These are phyloP conservation scores for Oryzias melastigma DNA, from an alignment of 2,113 vertebrate genomes.

Conservation along the genomic window DNA sequence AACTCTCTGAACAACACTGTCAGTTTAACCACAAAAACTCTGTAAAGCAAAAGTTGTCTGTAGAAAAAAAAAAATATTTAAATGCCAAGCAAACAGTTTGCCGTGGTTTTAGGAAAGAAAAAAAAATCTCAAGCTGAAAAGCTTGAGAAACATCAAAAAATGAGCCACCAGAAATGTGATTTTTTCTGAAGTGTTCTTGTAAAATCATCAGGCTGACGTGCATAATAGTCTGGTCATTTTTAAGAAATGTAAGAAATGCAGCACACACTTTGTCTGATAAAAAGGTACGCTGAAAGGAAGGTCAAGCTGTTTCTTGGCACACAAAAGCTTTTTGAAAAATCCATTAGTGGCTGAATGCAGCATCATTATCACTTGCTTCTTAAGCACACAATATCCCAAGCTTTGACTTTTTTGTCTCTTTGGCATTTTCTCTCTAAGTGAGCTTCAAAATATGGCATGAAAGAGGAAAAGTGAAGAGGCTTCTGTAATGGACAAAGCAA, in stretches of 20 bases:
- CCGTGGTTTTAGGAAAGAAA: too few relatives aligned
- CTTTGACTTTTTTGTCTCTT: conserved; percentile 55
- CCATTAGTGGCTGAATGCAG: conserved; percentile 64
- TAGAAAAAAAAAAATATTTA: too few relatives aligned
- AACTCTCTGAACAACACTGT: too few relatives aligned
- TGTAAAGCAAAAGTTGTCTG: too few relatives aligned
- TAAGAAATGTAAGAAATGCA: conserved; percentile 29
- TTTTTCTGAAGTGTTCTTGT: conserved; percentile 1
- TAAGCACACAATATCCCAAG: conserved; percentile 47
- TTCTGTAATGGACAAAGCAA: conserved; percentile 37
- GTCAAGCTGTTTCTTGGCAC: conserved; percentile 50
- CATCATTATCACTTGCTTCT: conserved; percentile 53
- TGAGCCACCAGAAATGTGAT: background rate
- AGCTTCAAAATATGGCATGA: conserved; percentile 50
- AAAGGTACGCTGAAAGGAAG: conserved; percentile 40
- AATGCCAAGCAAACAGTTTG: too few relatives aligned
- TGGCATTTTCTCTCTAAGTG: conserved; percentile 55
- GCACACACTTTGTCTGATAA: conserved; percentile 27
- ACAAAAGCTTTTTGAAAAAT: conserved; percentile 60
- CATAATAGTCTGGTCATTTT: background rate
- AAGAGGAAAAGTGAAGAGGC: conserved; percentile 27
- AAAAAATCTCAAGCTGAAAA: too few relatives aligned
- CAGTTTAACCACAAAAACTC: too few relatives aligned
- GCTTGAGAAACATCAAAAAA: background rate
- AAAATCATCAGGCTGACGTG: conserved; percentile 9